Conservation (phyloP, 2,113 vertebrate species). For the Equus przewalskii region DNA sequence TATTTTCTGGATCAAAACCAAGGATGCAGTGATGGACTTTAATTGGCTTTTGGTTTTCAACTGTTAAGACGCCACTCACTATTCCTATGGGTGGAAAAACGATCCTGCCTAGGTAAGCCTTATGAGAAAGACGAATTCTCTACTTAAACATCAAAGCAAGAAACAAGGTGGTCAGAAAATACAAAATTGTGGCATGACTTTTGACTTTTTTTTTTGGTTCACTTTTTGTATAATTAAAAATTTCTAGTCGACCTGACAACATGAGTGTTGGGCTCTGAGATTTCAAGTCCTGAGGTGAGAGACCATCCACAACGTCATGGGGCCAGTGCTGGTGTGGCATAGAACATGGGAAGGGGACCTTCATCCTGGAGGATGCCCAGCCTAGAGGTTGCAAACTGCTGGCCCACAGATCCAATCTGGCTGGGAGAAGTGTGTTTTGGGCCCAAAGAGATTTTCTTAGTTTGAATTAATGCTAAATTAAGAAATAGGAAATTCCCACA, state of each 20-base stretch:
- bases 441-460: not conserved
- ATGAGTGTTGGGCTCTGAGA: not conserved
- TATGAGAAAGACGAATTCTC: not conserved
- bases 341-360: fast-evolving
- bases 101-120: not conserved
- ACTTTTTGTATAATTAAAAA: not conserved
- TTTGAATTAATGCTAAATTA: not conserved
- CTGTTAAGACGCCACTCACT: not conserved
- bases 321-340: fast-evolving
- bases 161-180: not conserved
- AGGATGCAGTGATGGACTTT: not conserved
- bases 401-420: not conserved
- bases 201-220: not conserved
- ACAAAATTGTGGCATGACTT: not conserved
- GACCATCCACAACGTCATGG: not conserved
- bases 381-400: not conserved
- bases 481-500: conserved; percentile 21
- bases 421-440: not conserved
- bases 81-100: not conserved
- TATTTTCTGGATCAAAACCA: not conserved
- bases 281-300: not conserved
- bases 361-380: not conserved
- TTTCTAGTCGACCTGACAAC: not conserved
- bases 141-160: not conserved
- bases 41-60: not conserved